Percentiles rank a stretch among this genome's conserved stretches.
Evolutionary conservation across 2,888 invertebrate species (phyloP).

Genomic region (Lepidonotus clava): DNA sequence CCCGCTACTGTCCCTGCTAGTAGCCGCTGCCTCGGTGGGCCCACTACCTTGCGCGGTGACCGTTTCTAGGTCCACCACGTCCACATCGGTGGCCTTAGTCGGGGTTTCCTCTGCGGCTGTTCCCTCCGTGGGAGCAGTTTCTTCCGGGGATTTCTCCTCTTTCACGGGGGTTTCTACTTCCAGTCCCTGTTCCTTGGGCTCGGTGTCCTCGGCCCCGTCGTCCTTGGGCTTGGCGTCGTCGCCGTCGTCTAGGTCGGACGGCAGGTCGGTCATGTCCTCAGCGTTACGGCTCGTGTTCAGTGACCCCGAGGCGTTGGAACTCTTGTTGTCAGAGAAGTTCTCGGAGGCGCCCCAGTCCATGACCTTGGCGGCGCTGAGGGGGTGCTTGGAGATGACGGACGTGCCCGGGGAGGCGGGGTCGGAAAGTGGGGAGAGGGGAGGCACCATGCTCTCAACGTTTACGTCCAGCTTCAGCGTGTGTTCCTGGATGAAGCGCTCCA

Average conservation of each 20-base stretch:
- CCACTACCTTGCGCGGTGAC: background rate
- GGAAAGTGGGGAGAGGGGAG: conserved; percentile 52
- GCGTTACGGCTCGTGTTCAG: conserved; percentile 15
- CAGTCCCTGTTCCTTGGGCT: background rate
- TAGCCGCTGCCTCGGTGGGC: conserved; percentile 36
- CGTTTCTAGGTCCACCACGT: background rate
- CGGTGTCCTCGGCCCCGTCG: background rate
- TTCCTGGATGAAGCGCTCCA: conserved; percentile 60
- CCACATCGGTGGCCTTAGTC: background rate
- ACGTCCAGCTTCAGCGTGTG: conserved; percentile 56
- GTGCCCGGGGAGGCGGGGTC: conserved; percentile 23
- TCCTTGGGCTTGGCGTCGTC: background rate
- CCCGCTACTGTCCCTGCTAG: conserved; percentile 19
- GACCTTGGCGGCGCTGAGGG: background rate
- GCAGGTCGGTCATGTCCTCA: conserved; percentile 13
- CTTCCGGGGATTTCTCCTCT: background rate
- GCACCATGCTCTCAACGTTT: conserved; percentile 48
- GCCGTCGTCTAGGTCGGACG: background rate
- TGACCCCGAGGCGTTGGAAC: conserved; percentile 28
- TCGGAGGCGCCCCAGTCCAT: conserved; percentile 50
- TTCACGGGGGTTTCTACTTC: background rate
- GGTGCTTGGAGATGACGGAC: background rate
- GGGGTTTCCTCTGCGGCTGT: background rate
- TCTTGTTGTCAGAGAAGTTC: conserved; percentile 4
- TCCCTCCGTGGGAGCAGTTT: background rate